Base-by-base conservation (phyloP, 2,113 vertebrate species). In the Aix galericulata region DNA sequence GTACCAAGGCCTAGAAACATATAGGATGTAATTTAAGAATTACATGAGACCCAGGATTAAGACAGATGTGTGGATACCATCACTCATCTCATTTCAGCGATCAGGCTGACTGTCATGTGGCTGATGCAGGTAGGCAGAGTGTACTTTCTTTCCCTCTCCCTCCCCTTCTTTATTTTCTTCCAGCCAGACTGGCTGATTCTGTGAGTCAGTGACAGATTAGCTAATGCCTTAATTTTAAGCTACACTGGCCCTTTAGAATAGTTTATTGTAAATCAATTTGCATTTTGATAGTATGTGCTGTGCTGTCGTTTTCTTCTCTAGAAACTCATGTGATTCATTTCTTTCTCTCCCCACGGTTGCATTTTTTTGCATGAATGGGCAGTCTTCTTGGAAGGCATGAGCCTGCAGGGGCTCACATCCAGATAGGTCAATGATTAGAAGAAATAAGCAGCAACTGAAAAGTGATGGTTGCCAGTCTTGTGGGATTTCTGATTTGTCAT, bases 51-150 rank as follows among this genome's bases (percentile, higher is more conserved):
- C 4, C 40, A 71, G 29, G 32, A 29, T 6, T 4, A 91, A 42
- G 62, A 31, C 31, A 32, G 36, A 68, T 0, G 0, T 23, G 10
- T 0, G 11, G 29, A 42, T 58, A 25, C 3, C 55, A 4, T 71
- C 13, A 27, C 17, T 89, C 25, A 26, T 29, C 27, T 40, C 8
- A 62, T 74, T 82, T 75, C 32, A 58, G 13, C 21, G 82, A 17
- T 85, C 21, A 40, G 9, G 29, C 9, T 74, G 56, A 56, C 9
- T 46, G n/a, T 46, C 40, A 26, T 12, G 15, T 69, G 21, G 38
- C 66, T 82, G 31, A 50, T 75, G 34, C 32, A 66, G 16, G 36
- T 8, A 42, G 46, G 29, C 32, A 82, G 23, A 23, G 11, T 38
- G 27, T 60, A 4, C 40, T 14, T 88, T 82, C 48, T 34, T 69